Percentiles rank a stretch among this genome's conserved stretches.
phyloP scores from a whole-genome alignment of 2,888 invertebrate species.

The Macrophya annulata region DNA sequence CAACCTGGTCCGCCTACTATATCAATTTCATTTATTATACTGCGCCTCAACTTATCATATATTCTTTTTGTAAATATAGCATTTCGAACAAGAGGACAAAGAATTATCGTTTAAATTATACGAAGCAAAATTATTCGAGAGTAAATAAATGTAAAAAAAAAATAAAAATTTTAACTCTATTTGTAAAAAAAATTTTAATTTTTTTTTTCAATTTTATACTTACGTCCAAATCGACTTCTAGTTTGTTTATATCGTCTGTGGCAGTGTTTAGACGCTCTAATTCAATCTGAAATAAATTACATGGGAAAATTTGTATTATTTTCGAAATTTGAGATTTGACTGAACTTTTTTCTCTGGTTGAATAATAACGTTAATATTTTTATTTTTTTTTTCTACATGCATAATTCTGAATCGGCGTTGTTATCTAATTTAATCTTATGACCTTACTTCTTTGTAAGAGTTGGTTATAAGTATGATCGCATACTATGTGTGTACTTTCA shows the following conservation, averaged over 20 bases:
- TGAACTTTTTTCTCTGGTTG: background rate
- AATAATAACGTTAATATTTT: background rate
- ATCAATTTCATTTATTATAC: conserved; percentile 48
- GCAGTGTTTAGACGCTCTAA: conserved; percentile 94
- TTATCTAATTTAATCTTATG: conserved; percentile 35
- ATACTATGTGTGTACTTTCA: conserved; percentile 7
- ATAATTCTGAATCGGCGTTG: background rate
- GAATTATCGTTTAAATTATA: conserved; percentile 1
- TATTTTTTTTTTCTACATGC: background rate
- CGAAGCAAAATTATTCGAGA: conserved; percentile 15
- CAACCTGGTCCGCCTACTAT: conserved; percentile 43
- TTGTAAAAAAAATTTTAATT: no score
- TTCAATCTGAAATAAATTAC: conserved; percentile 84
- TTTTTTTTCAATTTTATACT: conserved; percentile 72
- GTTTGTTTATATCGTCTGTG: conserved; percentile 95
- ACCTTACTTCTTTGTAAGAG: background rate
- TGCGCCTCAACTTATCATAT: background rate
- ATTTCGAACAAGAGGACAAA: background rate
- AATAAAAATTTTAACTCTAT: background rate
- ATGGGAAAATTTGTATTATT: background rate
- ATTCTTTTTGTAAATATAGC: background rate
- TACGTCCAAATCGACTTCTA: conserved; percentile 94
- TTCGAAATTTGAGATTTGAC: background rate
- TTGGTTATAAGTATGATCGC: background rate
- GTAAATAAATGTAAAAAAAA: conserved; percentile 31